phyloP scores from a whole-genome alignment of 2,888 invertebrate genomes.

The Lottia gigantea region DNA sequence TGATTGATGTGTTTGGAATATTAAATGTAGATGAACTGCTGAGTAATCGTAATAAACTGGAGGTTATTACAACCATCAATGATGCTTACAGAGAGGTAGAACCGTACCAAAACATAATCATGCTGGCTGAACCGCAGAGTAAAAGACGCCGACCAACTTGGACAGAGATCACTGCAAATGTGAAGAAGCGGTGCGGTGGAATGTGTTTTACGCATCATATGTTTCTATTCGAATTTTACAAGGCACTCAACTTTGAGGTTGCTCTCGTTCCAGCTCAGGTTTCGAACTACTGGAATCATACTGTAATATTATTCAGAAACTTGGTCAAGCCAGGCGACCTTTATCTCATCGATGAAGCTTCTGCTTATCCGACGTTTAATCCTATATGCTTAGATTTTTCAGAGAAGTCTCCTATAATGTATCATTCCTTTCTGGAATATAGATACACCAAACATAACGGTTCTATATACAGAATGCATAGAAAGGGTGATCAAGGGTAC shows the following conservation, averaged over 20 bases:
- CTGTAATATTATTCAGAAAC: conserved; percentile 28
- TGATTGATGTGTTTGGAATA: background rate
- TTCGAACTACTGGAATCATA: conserved; percentile 30
- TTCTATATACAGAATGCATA: conserved; percentile 32
- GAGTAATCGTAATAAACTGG: background rate
- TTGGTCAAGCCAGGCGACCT: conserved; percentile 31
- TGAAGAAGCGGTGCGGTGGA: conserved; percentile 31
- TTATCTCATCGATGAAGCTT: conserved; percentile 31
- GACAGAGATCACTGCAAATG: conserved; percentile 28
- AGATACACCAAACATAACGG: conserved; percentile 34
- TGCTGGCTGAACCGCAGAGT: conserved; percentile 23
- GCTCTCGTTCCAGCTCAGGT: conserved; percentile 25
- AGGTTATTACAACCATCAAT: background rate
- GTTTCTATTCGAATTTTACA: conserved; percentile 31
- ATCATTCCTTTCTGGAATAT: conserved; percentile 36
- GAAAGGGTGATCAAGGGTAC: conserved; percentile 28
- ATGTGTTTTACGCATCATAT: conserved; percentile 37
- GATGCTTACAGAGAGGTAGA: conserved; percentile 12
- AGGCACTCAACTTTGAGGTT: conserved; percentile 28
- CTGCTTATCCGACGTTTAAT: conserved; percentile 36
- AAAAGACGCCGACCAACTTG: conserved; percentile 28
- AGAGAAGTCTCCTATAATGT: conserved; percentile 29
- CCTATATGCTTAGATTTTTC: conserved; percentile 33
- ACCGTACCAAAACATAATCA: conserved; percentile 32
- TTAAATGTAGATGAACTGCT: background rate